These are phyloP conservation scores for Cryptosula pallasiana DNA, from an alignment of 2,888 invertebrate species.

Conservation along the genomic window DNA sequence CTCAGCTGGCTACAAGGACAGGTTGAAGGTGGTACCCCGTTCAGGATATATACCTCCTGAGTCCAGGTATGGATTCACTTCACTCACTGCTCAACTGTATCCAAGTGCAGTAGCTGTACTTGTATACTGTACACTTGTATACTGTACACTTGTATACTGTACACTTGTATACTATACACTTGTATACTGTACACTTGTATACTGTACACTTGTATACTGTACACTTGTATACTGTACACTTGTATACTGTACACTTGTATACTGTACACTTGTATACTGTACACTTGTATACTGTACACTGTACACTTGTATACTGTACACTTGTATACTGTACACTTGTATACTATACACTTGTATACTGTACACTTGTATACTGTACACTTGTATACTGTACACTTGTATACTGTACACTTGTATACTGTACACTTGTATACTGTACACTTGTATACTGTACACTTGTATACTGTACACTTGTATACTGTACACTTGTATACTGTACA, in stretches of 20 bases:
- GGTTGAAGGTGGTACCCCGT: constrained; percentile 46
- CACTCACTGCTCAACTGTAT: background rate
- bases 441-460: background rate
- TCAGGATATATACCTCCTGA: constrained; percentile 43
- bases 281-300: background rate
- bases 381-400: background rate
- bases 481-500: background rate
- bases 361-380: background rate
- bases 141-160: background rate
- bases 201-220: background rate
- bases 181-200: background rate
- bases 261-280: background rate
- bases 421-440: background rate
- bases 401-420: background rate
- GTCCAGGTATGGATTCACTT: constrained; percentile 37
- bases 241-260: background rate
- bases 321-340: background rate
- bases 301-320: background rate
- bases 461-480: background rate
- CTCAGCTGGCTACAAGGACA: constrained; percentile 45
- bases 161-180: background rate
- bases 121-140: background rate
- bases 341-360: background rate
- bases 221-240: background rate
- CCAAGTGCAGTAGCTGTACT: background rate